Evolutionary conservation across 2,888 invertebrate genomes (phyloP).

Genomic region (Eupelmus urozonus): DNA sequence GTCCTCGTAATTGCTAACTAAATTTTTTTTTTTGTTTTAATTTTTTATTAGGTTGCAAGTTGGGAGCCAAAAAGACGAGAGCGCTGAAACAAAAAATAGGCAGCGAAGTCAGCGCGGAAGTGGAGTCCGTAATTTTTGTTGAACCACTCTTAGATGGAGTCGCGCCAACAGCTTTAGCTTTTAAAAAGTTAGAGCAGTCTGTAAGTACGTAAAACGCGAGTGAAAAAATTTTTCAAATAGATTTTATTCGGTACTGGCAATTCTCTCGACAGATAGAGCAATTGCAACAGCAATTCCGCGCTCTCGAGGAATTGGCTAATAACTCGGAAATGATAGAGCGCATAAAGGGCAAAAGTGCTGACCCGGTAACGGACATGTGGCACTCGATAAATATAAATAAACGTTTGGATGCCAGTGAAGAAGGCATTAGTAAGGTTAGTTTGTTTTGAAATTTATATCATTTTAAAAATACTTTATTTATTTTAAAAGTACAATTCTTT

Average conservation of each 20-base stretch:
- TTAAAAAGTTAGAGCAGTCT: slow-evolving; percentile 3
- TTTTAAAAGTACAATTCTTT: too few relatives aligned
- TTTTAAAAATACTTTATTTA: neutral
- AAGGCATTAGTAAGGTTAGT: slow-evolving; percentile 5
- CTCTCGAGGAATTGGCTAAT: neutral
- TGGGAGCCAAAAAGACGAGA: too few relatives aligned
- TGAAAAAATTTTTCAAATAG: neutral
- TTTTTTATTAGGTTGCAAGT: too few relatives aligned
- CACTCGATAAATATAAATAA: neutral
- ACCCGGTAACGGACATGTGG: neutral
- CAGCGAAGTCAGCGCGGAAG: neutral
- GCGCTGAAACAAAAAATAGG: too few relatives aligned
- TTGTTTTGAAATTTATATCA: neutral
- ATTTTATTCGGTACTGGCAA: neutral
- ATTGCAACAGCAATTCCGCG: neutral
- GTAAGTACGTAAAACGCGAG: slow-evolving; percentile 14
- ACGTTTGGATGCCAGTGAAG: neutral
- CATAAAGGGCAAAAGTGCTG: neutral
- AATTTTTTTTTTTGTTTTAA: too few relatives aligned
- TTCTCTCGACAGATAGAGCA: neutral
- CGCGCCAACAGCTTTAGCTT: neutral
- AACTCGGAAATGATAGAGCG: neutral
- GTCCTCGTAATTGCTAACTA: too few relatives aligned
- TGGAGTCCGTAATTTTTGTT: slow-evolving; percentile 3
- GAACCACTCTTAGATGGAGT: neutral